A percentile compares a stretch with the other conserved stretches of the same genome.
Evolutionary conservation across 2,888 invertebrate genomes (phyloP).

Genomic region (Leucozona laternaria): DNA sequence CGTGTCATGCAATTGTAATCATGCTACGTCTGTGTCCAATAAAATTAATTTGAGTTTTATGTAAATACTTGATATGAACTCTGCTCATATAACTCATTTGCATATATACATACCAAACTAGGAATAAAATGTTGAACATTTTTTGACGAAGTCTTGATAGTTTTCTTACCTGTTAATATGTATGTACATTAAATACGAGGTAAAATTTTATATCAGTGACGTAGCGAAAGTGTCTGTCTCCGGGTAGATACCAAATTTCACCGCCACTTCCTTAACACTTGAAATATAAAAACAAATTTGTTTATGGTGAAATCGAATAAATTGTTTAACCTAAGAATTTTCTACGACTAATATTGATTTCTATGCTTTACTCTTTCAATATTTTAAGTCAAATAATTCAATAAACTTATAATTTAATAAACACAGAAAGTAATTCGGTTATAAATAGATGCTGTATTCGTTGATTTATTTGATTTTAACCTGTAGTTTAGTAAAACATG

Average conservation of each 20-base stretch:
- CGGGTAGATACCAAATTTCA: neutral
- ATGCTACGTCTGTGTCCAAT: neutral
- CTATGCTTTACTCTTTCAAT: too few species aligned
- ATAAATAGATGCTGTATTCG: too few species aligned
- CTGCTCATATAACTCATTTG: neutral
- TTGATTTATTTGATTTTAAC: too few species aligned
- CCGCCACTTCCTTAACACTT: neutral
- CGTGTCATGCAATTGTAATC: neutral
- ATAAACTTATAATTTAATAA: too few species aligned
- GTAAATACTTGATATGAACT: neutral
- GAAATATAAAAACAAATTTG: too few species aligned
- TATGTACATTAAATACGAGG: neutral
- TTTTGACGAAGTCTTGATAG: neutral
- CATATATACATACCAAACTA: neutral
- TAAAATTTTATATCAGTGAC: neutral
- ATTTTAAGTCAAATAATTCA: too few species aligned
- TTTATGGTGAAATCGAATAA: too few species aligned
- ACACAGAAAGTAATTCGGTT: too few species aligned
- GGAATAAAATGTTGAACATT: neutral
- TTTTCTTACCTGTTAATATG: neutral
- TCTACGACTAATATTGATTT: too few species aligned
- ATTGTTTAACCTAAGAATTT: too few species aligned
- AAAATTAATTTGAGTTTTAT: neutral
- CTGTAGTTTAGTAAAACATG: too few species aligned
- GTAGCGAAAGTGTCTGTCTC: neutral